These are phyloP conservation scores for Reticulitermes speratus DNA, from an alignment of 1,140 invertebrate genomes.

Conservation along the genomic window DNA sequence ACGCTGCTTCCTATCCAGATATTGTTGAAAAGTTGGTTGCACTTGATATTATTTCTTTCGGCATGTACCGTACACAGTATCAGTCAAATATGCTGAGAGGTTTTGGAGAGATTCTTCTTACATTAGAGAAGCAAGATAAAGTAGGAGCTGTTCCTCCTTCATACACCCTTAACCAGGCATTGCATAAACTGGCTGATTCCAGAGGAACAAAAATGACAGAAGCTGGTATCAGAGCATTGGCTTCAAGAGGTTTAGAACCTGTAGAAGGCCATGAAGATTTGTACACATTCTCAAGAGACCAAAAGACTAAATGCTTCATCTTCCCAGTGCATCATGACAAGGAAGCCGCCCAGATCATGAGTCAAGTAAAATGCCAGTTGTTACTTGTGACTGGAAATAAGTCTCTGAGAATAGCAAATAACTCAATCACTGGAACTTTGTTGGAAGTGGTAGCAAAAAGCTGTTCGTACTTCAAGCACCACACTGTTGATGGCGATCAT, in stretches of 20 bases:
- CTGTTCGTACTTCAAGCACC: slow-evolving; percentile 41
- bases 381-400: slow-evolving; percentile 43
- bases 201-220: slow-evolving; percentile 44
- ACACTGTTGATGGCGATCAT: slow-evolving; percentile 58
- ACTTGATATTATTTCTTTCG: slow-evolving; percentile 52
- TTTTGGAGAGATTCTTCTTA: slow-evolving; percentile 41
- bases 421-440: slow-evolving; percentile 3
- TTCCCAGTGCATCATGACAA: background rate
- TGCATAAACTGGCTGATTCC: slow-evolving; percentile 47
- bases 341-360: slow-evolving; percentile 12
- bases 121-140: slow-evolving; percentile 41
- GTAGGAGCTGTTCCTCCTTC: slow-evolving; percentile 36
- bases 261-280: slow-evolving; percentile 37
- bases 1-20: slow-evolving; percentile 52
- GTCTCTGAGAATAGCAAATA: slow-evolving; percentile 30
- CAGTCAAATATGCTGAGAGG: slow-evolving; percentile 33
- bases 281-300: slow-evolving; percentile 45
- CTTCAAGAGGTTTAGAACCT: slow-evolving; percentile 48
- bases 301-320: slow-evolving; percentile 39
- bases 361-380: slow-evolving; percentile 41
- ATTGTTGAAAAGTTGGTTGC: slow-evolving; percentile 53
- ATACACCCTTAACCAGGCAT: slow-evolving; percentile 54
- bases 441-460: background rate
- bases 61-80: slow-evolving; percentile 36
- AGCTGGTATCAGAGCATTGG: slow-evolving; percentile 51